Conservation (phyloP, 2,113 vertebrate species). For the Oxyruncus cristatus region DNA sequence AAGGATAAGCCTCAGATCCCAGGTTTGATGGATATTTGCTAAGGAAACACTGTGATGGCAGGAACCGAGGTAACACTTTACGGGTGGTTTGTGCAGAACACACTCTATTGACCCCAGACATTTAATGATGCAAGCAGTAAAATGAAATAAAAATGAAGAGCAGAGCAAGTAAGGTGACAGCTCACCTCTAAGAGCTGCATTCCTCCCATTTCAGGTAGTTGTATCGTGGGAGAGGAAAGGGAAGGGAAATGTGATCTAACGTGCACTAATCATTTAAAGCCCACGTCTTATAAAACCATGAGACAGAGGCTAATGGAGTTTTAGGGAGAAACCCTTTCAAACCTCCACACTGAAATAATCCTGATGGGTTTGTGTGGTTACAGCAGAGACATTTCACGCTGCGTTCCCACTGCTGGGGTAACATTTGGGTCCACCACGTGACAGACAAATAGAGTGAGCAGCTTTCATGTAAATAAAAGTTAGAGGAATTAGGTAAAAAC, state of each 20-base stretch:
- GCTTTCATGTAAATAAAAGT: background rate
- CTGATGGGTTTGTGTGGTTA: background rate
- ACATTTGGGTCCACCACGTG: background rate
- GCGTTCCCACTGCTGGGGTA: background rate
- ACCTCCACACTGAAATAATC: background rate
- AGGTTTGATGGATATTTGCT: background rate
- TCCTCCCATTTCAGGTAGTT: background rate
- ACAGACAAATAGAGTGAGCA: background rate
- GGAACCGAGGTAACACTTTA: background rate
- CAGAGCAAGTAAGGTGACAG: background rate
- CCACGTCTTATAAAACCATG: background rate
- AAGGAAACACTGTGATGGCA: background rate
- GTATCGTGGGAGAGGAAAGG: background rate
- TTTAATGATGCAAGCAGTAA: background rate
- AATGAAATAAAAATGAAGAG: background rate
- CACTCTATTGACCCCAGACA: rapidly evolving
- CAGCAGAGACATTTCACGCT: background rate
- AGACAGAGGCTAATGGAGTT: background rate
- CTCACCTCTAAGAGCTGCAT: background rate
- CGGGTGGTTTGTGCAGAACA: background rate
- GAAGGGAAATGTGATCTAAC: background rate
- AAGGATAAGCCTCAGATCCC: background rate
- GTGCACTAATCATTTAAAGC: background rate
- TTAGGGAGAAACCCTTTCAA: background rate
- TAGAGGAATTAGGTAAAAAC: background rate